phyloP scores from a whole-genome alignment of 2,797 vertebrate genomes.

The Odontamblyopus rebecca region DNA sequence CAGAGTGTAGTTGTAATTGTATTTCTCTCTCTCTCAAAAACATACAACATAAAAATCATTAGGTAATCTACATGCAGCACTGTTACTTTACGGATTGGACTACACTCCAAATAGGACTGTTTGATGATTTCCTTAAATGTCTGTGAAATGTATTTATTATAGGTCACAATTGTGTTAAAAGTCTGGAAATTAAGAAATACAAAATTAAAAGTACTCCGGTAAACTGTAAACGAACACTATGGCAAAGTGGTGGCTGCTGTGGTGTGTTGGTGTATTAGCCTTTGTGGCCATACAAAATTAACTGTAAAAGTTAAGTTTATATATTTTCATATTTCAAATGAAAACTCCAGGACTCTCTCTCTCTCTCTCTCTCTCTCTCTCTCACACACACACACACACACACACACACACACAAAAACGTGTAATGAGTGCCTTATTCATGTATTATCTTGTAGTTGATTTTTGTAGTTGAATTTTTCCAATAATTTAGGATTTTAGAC shows the following conservation, averaged over 20 bases:
- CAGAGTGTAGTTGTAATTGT: conserved; percentile 1
- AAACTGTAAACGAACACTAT: background rate
- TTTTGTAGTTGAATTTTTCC: background rate
- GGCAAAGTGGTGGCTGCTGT: background rate
- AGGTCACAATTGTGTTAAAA: background rate
- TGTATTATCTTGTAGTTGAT: background rate
- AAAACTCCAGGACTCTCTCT: background rate
- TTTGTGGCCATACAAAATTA: background rate
- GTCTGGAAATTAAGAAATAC: background rate
- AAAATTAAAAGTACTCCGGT: background rate
- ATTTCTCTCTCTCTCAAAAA: conserved; percentile 22
- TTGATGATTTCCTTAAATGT: background rate
- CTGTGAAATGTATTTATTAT: background rate
- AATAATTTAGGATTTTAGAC: background rate
- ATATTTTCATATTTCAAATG: background rate
- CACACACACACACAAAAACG: background rate
- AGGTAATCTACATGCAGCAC: conserved; percentile 31
- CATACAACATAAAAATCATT: background rate
- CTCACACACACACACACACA: no score
- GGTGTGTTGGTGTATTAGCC: background rate
- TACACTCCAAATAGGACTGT: conserved; percentile 13
- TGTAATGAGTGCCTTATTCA: background rate
- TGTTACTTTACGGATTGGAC: conserved; percentile 32
- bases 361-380: background rate
- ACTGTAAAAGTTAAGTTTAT: background rate